A percentile compares a stretch with the other conserved stretches of the same genome.
Conservation (phyloP, 2,888 invertebrate species). For the Sinopyrophorus schimmeli region DNA sequence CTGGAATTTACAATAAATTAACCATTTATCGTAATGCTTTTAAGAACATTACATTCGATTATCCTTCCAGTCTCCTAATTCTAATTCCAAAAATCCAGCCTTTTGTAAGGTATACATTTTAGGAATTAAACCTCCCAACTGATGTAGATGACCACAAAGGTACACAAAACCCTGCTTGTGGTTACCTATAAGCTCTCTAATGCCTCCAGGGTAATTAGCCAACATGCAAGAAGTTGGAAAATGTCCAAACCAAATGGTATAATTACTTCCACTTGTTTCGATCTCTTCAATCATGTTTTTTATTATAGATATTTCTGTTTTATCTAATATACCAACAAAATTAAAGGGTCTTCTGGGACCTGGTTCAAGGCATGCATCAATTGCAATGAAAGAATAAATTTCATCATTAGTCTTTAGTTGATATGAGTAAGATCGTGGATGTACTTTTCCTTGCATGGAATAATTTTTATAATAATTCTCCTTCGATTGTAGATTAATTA, state of each 20-base stretch:
- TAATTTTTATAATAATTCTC: constrained; percentile 78
- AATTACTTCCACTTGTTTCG: constrained; percentile 58
- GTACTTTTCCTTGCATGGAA: constrained; percentile 73
- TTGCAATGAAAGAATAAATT: constrained; percentile 77
- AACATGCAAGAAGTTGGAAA: constrained; percentile 89
- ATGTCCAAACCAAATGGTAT: constrained; percentile 84
- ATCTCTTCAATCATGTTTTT: constrained; percentile 62
- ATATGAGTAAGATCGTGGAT: constrained; percentile 76
- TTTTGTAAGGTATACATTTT: constrained; percentile 87
- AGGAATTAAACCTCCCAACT: constrained; percentile 75
- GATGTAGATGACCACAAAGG: constrained; percentile 89
- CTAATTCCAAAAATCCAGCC: constrained; percentile 82
- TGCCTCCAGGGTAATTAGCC: constrained; percentile 58
- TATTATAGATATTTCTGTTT: constrained; percentile 62
- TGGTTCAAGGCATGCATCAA: constrained; percentile 86
- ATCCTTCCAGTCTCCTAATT: constrained; percentile 92
- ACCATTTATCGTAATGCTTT: too few relatives aligned
- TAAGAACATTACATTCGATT: constrained; percentile 82
- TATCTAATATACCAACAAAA: constrained; percentile 77
- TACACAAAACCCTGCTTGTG: constrained; percentile 71
- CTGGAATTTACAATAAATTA: too few relatives aligned
- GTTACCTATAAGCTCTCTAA: constrained; percentile 64
- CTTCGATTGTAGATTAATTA: constrained; percentile 66
- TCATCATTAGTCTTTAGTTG: constrained; percentile 62
- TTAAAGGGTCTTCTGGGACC: constrained; percentile 88